These are phyloP conservation scores for Acanthis flammea DNA, from an alignment of 2,797 vertebrate species.

Conservation along the genomic window DNA sequence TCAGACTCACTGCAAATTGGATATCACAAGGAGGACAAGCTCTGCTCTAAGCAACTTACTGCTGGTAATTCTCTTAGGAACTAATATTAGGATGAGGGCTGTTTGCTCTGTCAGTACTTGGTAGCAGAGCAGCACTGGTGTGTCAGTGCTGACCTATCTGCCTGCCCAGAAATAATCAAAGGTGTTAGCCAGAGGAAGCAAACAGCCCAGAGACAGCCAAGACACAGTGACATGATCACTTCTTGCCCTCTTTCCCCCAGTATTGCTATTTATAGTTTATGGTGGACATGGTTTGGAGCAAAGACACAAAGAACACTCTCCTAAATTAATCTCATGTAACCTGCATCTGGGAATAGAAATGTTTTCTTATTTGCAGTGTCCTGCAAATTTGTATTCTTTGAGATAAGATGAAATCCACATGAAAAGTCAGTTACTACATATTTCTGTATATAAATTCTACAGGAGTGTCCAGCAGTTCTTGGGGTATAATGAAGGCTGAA, in stretches of 20 bases:
- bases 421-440: background rate
- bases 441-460: background rate
- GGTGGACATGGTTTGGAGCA: background rate
- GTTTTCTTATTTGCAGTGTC: background rate
- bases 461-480: background rate
- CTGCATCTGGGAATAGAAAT: background rate
- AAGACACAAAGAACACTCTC: background rate
- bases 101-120: background rate
- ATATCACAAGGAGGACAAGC: background rate
- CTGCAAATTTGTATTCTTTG: background rate
- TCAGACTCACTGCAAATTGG: background rate
- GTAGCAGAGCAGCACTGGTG: background rate
- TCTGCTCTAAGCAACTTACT: constrained; percentile 30
- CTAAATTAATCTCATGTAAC: background rate
- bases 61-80: constrained; percentile 32
- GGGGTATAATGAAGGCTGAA: background rate
- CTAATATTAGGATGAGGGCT: background rate
- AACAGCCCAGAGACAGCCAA: background rate
- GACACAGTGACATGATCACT: background rate
- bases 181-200: background rate
- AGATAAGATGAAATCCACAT: background rate
- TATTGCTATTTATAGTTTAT: background rate
- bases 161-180: constrained; percentile 15
- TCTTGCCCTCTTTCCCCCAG: background rate
- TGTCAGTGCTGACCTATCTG: constrained; percentile 4